These are phyloP conservation scores for Apotomis capreana DNA, from an alignment of 2,888 invertebrate species.

Conservation along the genomic window DNA sequence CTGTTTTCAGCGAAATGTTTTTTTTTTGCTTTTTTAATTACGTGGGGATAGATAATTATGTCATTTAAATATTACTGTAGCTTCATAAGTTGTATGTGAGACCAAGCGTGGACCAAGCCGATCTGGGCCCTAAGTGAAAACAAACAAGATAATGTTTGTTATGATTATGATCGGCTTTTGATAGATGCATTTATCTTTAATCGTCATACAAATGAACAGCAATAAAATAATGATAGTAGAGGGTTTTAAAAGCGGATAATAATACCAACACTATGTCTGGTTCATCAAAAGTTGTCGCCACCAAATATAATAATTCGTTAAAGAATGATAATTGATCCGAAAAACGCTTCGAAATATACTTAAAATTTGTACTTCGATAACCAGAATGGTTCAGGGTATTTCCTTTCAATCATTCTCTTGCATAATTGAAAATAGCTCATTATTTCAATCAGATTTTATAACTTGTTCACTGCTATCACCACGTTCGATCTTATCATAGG, in stretches of 20 bases:
- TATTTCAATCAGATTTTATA: constrained; percentile 40
- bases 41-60: too few species aligned
- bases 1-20: too few species aligned
- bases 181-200: too few species aligned
- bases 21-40: too few species aligned
- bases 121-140: too few species aligned
- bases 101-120: too few species aligned
- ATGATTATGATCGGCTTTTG: too few species aligned
- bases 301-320: neutral
- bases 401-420: constrained; percentile 15
- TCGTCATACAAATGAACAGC: neutral
- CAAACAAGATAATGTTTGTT: too few species aligned
- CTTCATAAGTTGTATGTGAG: too few species aligned
- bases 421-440: constrained; percentile 23
- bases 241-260: too few species aligned
- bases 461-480: constrained; percentile 44
- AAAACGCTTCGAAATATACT: neutral
- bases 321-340: neutral
- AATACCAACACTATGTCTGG: neutral
- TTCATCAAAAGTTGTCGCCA: neutral
- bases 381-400: neutral
- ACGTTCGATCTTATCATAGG: constrained; percentile 52
- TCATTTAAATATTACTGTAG: too few species aligned
- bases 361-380: neutral
- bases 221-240: too few species aligned